phyloP scores from a whole-genome alignment of 2,888 invertebrate genomes.

The Nephrotoma flavescens region DNA sequence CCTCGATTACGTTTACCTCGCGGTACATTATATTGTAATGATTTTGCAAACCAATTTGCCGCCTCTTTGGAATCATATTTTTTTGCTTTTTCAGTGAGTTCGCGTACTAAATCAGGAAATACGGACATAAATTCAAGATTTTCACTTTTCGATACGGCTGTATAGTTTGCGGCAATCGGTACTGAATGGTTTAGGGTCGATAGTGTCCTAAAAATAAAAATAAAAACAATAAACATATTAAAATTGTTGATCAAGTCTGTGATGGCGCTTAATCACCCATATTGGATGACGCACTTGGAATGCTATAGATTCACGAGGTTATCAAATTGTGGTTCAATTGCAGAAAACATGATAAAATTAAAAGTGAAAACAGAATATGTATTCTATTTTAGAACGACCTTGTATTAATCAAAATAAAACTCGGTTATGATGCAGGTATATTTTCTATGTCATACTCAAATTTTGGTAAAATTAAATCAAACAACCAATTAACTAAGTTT shows the following conservation, averaged over 20 bases:
- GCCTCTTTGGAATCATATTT: conserved; percentile 65
- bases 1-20: conserved; percentile 78
- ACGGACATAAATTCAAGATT: conserved; percentile 75
- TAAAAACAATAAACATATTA: conserved; percentile 9
- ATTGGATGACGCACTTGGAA: not conserved
- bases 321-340: not conserved
- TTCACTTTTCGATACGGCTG: conserved; percentile 64
- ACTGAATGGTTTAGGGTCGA: conserved; percentile 28
- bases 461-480: not conserved
- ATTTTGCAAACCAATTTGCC: conserved; percentile 68
- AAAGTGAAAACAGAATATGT: not conserved
- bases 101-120: conserved; percentile 75
- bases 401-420: not conserved
- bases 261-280: not conserved
- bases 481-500: not conserved
- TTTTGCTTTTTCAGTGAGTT: conserved; percentile 62
- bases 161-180: conserved; percentile 39
- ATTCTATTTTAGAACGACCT: not conserved
- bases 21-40: conserved; percentile 82
- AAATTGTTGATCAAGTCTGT: not conserved
- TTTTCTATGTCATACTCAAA: no score
- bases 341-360: not conserved
- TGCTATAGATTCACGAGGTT: not conserved
- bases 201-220: conserved; percentile 20
- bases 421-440: not conserved